Evolutionary conservation across 2,888 invertebrate species (phyloP), one percentile per base, ranked within the genome.

Genomic region (Erannis defoliaria): DNA sequence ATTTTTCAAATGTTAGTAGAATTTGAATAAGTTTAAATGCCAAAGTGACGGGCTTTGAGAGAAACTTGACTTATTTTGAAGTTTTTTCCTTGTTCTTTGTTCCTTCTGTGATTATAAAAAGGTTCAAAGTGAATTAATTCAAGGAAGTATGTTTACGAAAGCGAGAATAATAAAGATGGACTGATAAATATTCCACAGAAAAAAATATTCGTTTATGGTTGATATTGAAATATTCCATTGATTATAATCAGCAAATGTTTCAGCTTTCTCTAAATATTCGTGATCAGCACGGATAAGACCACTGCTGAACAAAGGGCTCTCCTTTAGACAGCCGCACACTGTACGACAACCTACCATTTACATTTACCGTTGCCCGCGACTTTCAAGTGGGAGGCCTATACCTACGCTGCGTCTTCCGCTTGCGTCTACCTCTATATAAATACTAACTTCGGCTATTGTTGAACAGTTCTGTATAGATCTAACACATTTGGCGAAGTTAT

Each of bases 41-140:
- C 56, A 62, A 56, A 46, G 16, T 61, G 55, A 45, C 40, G 38
- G 26, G 5, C 5, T 29, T 38, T 31, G 6, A 38, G 38, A 45
- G 6, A 23, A 16, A 8, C 3, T 35, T 33, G 29, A 45, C 45
- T 49, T 35, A 14, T 49, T 35, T 33, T 19, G 35, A 33, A 16
- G 33, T 35, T 33, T 10, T 19, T 31, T 19, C 26, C 19, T 9
- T 14, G 16, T 42, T 29, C 16, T 6, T 35, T 6, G 33, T 35
- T 37, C 14, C 5, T 37, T 49, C 35, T 23, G 21, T 23, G n/a
- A 9, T 21, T 49, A 45, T 12, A 49, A 49, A 35, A 9, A 49
- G 49, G 48, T 35, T 48, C 48, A 48, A 31, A 49, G 35, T 35
- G 10, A 37, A 31, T 12, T 31, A 6, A 31, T 31, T 26, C 42